phyloP scores from a whole-genome alignment of 2,888 invertebrate genomes.

The Acleris holmiana region DNA sequence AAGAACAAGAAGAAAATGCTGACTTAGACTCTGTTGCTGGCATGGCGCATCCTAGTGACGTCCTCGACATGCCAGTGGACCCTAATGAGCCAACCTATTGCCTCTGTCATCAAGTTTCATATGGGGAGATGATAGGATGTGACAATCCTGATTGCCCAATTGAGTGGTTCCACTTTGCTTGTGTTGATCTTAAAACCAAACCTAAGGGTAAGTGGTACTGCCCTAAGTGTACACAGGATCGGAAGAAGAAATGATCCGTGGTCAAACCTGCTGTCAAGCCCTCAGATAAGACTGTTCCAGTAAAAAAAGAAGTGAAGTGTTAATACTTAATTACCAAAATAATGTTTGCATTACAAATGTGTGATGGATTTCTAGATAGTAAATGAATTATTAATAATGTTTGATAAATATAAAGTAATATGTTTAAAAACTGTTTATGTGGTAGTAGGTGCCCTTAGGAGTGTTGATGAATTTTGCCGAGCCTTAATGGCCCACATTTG shows the following conservation, averaged over 20 bases:
- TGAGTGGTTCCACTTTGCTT: conserved; percentile 98
- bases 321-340: conserved; percentile 40
- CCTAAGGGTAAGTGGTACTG: conserved; percentile 99
- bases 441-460: conserved; percentile 19
- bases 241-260: conserved; percentile 89
- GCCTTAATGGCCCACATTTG: neutral
- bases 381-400: conserved; percentile 3
- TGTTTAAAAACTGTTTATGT: conserved; percentile 16
- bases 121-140: conserved; percentile 98
- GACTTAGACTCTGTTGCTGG: conserved; percentile 82
- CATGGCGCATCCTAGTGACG: conserved; percentile 94
- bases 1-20: conserved; percentile 75
- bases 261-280: conserved; percentile 63
- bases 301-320: conserved; percentile 71
- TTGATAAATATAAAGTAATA: conserved; percentile 18
- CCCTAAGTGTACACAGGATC: conserved; percentile 93
- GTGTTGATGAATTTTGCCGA: conserved; percentile 12
- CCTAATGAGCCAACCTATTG: conserved; percentile 99
- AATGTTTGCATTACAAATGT: conserved; percentile 17
- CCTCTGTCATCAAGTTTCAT: conserved; percentile 98
- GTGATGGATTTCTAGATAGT: conserved; percentile 12
- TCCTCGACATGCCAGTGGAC: conserved; percentile 95
- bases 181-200: conserved; percentile 94
- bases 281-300: conserved; percentile 70
- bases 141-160: conserved; percentile 95